A percentile compares a stretch with the other conserved stretches of the same genome.
Conservation (phyloP, 2,797 vertebrate genomes). For the Chaunax sp. region DNA sequence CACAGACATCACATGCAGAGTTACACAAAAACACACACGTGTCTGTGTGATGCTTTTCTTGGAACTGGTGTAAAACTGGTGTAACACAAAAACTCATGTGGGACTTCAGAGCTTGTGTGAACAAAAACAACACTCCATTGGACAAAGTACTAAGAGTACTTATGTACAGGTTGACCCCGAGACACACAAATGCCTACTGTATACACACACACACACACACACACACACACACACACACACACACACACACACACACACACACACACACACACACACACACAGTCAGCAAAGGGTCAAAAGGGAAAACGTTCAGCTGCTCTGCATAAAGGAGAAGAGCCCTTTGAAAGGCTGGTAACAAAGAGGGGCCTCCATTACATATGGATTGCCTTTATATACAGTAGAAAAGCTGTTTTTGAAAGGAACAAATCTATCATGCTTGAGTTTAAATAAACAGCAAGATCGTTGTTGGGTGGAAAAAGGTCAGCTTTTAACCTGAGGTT, state of each 20-base stretch:
- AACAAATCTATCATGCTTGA: constrained; percentile 23
- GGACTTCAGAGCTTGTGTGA: constrained; percentile 31
- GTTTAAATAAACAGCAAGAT: constrained; percentile 45
- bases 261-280: constrained; percentile 17
- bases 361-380: constrained; percentile 36
- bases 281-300: constrained; percentile 43
- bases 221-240: constrained; percentile 23
- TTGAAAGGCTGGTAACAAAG: constrained; percentile 43
- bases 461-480: constrained; percentile 12
- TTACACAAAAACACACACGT: background rate
- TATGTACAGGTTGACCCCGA: constrained; percentile 51
- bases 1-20: constrained; percentile 3
- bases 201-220: constrained; percentile 13
- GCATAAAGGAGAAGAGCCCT: constrained; percentile 29
- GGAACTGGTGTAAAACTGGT: constrained; percentile 43
- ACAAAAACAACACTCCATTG: constrained; percentile 50
- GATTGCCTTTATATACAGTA: constrained; percentile 36
- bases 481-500: constrained; percentile 45
- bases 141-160: constrained; percentile 22
- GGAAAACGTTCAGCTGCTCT: constrained; percentile 43
- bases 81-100: constrained; percentile 58
- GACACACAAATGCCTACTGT: constrained; percentile 19
- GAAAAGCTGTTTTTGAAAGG: constrained; percentile 33
- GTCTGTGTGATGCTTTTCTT: constrained; percentile 24
- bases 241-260: constrained; percentile 25